These are phyloP conservation scores for Papilio glaucus DNA, from an alignment of 1,140 invertebrate species.

Conservation along the genomic window DNA sequence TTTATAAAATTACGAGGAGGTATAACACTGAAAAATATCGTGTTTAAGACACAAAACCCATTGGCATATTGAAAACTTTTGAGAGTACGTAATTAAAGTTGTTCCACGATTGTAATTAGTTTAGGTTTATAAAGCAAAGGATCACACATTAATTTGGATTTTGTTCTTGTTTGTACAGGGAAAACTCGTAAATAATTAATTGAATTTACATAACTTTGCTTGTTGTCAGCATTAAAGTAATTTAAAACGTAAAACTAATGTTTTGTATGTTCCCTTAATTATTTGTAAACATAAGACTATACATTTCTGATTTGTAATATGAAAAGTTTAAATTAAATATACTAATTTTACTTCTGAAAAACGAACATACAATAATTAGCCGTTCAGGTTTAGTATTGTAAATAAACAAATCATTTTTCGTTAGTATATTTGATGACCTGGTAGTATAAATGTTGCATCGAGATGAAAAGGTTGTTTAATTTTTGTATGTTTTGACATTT, in stretches of 20 bases:
- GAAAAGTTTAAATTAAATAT: neutral
- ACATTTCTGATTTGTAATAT: neutral
- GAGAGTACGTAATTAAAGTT: conserved; percentile 11
- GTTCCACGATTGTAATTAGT: conserved; percentile 16
- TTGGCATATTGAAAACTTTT: conserved; percentile 4
- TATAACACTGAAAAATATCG: too few relatives aligned
- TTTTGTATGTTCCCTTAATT: neutral
- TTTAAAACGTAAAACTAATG: neutral
- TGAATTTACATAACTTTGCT: conserved; percentile 18
- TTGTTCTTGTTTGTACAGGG: conserved; percentile 14
- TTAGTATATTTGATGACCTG: too few relatives aligned
- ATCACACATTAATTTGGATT: neutral
- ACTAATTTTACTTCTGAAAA: neutral
- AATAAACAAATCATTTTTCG: too few relatives aligned
- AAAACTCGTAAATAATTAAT: conserved; percentile 1
- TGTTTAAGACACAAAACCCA: neutral
- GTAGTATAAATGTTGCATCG: too few relatives aligned
- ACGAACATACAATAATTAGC: too few relatives aligned
- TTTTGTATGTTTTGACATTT: too few relatives aligned
- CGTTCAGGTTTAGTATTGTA: too few relatives aligned
- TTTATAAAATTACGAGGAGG: too few relatives aligned
- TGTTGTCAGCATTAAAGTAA: neutral
- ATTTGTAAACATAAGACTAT: neutral
- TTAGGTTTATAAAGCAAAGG: conserved; percentile 6
- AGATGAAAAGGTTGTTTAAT: too few relatives aligned